Evolutionary conservation across 2,888 invertebrate species (phyloP).

Genomic region (Asteroscopus sphinx): DNA sequence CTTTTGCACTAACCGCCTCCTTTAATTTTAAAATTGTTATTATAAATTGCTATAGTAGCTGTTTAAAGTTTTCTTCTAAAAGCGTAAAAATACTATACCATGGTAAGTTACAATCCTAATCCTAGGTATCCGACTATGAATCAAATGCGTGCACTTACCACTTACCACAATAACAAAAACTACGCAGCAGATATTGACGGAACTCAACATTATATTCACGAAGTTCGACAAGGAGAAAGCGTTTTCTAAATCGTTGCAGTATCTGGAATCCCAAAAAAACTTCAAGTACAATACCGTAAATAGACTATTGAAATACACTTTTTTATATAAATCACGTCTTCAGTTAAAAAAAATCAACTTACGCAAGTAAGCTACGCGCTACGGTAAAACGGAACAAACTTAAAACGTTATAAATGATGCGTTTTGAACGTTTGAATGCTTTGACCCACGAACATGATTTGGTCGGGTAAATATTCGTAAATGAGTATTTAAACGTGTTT

Average conservation of each 20-base stretch:
- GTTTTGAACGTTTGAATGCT: conserved; percentile 35
- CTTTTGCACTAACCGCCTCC: no score
- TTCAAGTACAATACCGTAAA: conserved; percentile 26
- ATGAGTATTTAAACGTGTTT: conserved; percentile 39
- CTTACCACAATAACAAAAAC: conserved; percentile 83
- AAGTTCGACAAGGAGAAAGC: conserved; percentile 81
- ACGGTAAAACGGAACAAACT: conserved; percentile 23
- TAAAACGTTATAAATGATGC: no score
- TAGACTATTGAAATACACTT: conserved; percentile 24
- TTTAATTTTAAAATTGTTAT: no score
- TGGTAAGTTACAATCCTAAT: conserved; percentile 8
- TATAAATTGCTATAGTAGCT: no score
- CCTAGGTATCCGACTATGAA: conserved; percentile 14
- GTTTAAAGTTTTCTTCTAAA: not conserved
- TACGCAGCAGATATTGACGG: conserved; percentile 84
- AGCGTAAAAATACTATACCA: not conserved
- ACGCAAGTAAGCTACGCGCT: conserved; percentile 28
- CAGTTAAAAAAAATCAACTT: conserved; percentile 24
- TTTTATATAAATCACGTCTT: conserved; percentile 49
- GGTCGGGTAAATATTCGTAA: conserved; percentile 37
- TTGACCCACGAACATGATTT: conserved; percentile 35
- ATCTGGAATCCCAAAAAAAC: conserved; percentile 70
- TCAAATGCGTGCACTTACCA: conserved; percentile 41
- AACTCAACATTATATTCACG: conserved; percentile 82
- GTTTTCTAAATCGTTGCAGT: conserved; percentile 82